Percentiles rank a stretch among this genome's conserved stretches.
These are phyloP conservation scores for Cremastobaeus sp. DNA, from an alignment of 2,888 invertebrate species.

Conservation along the genomic window DNA sequence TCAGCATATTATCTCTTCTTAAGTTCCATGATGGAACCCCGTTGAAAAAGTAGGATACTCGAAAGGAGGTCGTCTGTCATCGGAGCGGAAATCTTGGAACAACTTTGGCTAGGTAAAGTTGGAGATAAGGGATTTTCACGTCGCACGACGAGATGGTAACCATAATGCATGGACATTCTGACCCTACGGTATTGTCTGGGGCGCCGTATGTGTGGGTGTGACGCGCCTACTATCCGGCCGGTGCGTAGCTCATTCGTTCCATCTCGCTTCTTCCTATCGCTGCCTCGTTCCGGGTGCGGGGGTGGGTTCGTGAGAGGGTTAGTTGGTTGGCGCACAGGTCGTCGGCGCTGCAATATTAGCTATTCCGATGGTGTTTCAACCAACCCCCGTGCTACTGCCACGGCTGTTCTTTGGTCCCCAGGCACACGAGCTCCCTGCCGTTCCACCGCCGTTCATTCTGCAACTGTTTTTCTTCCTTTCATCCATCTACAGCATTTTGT, in stretches of 20 bases:
- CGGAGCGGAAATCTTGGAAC: conserved; percentile 26
- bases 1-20: no score
- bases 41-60: conserved; percentile 7
- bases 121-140: conserved; percentile 38
- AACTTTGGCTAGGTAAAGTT: conserved; percentile 33
- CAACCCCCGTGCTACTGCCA: conserved; percentile 64
- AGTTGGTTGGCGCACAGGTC: conserved; percentile 49
- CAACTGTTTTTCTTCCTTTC: conserved; percentile 51
- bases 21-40: no score
- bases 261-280: not conserved
- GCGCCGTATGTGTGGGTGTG: conserved; percentile 3
- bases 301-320: conserved; percentile 40
- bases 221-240: not conserved
- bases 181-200: conserved; percentile 56
- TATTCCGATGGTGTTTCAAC: conserved; percentile 70
- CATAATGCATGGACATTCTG: conserved; percentile 55
- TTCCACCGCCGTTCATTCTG: conserved; percentile 10
- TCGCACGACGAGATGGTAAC: conserved; percentile 21
- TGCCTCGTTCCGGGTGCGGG: not conserved
- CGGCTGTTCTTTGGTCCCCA: conserved; percentile 63
- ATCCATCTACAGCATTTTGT: conserved; percentile 60
- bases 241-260: not conserved
- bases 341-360: conserved; percentile 66
- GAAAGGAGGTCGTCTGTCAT: conserved; percentile 44
- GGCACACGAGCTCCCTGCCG: conserved; percentile 42